These are phyloP conservation scores for Anthoptus insignis DNA, from an alignment of 2,888 invertebrate genomes.

Conservation along the genomic window DNA sequence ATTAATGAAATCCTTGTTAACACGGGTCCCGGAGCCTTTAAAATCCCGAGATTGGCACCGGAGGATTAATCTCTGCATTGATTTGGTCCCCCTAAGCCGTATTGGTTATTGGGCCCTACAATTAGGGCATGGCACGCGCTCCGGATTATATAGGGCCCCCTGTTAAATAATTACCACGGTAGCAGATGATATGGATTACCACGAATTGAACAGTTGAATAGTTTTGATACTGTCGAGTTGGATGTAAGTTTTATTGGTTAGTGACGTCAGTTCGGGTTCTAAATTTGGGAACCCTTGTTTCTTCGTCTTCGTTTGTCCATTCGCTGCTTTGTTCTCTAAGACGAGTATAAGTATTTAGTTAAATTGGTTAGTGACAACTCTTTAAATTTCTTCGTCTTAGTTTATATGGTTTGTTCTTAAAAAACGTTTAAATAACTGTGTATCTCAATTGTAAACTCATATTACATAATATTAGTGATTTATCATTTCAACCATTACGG, in stretches of 20 bases:
- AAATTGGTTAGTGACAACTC: no score
- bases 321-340: no score
- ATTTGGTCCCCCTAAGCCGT: constrained; percentile 68
- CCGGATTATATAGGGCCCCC: constrained; percentile 76
- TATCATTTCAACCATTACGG: no score
- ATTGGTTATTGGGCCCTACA: constrained; percentile 80
- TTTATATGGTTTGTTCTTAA: no score
- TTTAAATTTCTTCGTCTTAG: no score
- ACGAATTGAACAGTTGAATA: constrained; percentile 53
- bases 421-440: no score
- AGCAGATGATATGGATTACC: constrained; percentile 86
- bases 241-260: constrained; percentile 15
- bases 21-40: constrained; percentile 17
- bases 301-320: no score
- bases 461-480: no score
- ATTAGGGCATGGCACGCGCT: constrained; percentile 81
- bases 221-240: constrained; percentile 22
- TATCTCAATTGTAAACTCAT: no score
- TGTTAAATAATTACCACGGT: constrained; percentile 84
- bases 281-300: no score
- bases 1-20: constrained; percentile 29
- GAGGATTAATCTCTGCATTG: constrained; percentile 39
- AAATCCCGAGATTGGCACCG: constrained; percentile 33
- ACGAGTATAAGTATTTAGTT: no score
- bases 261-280: constrained; percentile 14